phyloP scores from a whole-genome alignment of 2,797 vertebrate species.

The Ctenopoma kingsleyae region DNA sequence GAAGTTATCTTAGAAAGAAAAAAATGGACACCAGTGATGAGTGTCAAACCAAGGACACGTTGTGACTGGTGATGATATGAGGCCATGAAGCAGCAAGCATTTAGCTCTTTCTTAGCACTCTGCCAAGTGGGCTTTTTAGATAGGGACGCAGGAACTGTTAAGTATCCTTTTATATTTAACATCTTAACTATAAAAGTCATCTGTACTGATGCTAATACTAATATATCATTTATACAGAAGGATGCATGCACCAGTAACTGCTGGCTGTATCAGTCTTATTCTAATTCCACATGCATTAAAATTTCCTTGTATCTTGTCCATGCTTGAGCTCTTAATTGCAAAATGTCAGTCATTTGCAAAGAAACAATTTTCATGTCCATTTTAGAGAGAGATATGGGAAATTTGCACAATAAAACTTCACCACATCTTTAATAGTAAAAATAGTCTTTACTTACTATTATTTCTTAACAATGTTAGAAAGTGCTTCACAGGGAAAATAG shows the following conservation, averaged over 20 bases:
- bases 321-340: too few species aligned
- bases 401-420: neutral
- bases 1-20: slow-evolving; percentile 48
- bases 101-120: slow-evolving; percentile 19
- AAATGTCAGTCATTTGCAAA: neutral
- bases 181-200: neutral
- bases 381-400: neutral
- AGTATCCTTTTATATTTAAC: slow-evolving; percentile 10
- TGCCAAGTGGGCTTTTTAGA: slow-evolving; percentile 31
- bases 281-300: too few species aligned
- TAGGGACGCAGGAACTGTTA: neutral
- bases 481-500: neutral
- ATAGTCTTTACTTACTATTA: slow-evolving; percentile 7
- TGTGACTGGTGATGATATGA: slow-evolving; percentile 42
- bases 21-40: slow-evolving; percentile 56
- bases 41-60: slow-evolving; percentile 68
- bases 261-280: neutral
- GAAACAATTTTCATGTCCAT: neutral
- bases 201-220: neutral
- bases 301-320: too few species aligned
- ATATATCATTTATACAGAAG: neutral
- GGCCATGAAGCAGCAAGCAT: slow-evolving; percentile 25
- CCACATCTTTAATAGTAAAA: neutral
- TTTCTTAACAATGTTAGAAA: neutral
- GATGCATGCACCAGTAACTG: neutral